Evolutionary conservation across 2,113 vertebrate species (phyloP).

Genomic region (Mastomys natalensis): DNA sequence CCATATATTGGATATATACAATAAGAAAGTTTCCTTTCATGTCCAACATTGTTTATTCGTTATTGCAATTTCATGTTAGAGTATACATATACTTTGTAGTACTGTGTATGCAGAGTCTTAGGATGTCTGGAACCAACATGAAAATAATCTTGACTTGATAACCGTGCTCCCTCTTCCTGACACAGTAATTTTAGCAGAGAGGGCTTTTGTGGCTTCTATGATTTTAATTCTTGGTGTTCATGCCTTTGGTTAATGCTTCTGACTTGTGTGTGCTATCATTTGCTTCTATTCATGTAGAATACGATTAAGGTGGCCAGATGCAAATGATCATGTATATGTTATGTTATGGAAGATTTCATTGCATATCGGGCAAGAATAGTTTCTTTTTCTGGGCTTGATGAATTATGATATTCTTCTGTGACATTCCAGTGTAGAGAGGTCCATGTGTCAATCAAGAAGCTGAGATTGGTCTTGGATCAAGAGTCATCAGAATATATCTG

Average conservation of each 20-base stretch:
- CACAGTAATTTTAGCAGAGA: constrained; percentile 26
- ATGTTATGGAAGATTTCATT: not conserved
- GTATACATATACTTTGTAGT: not conserved
- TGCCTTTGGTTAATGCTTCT: not conserved
- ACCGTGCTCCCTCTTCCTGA: not conserved
- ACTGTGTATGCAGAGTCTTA: not conserved
- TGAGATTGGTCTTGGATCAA: not conserved
- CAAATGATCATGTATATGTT: not conserved
- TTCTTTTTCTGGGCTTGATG: constrained; percentile 35
- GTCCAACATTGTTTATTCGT: not conserved
- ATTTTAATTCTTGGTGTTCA: not conserved
- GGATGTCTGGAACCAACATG: constrained; percentile 25
- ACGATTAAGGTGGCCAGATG: not conserved
- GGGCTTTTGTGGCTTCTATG: not conserved
- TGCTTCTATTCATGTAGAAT: not conserved
- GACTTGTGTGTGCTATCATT: not conserved
- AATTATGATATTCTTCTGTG: not conserved
- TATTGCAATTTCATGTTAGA: not conserved
- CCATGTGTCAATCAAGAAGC: not conserved
- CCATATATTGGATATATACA: not conserved
- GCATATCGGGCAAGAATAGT: not conserved
- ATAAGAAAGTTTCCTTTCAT: not conserved
- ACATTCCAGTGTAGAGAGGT: not conserved
- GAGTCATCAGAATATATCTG: not conserved
- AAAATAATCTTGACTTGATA: constrained; percentile 6